Base-by-base conservation (phyloP, 2,888 invertebrate species). In the Pseudococcus longispinus region DNA sequence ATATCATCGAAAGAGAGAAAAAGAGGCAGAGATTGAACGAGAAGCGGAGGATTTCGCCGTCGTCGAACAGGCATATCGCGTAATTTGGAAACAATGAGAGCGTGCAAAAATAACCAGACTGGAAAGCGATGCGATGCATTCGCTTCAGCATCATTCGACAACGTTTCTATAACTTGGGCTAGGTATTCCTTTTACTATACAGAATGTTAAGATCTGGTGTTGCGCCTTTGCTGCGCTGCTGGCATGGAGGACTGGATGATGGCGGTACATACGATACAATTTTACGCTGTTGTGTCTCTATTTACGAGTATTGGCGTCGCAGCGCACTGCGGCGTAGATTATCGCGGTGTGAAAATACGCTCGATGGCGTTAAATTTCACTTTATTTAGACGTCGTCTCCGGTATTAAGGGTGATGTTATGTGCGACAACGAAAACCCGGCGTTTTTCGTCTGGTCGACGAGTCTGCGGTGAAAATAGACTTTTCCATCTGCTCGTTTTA, bases 71-170 rank as follows among this genome's bases (percentile, higher is more conserved):
- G 42, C 77, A 42, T 42, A 80, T 80, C 77, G 70, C 70, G 86
- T 86, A 80, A 80, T 80, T 77, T 46, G 70, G 46, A 29, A 86
- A 74, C 46, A 86, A 86, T 86, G 80, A 86, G 86, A 86, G 86
- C 86, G 86, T 86, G 86, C 86, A 86, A 86, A 55, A 86, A 80
- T 86, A 77, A 86, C 77, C 80, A 86, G 86, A 86, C 51, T 86
- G 86, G 86, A 86, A 86, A 86, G 51, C 51, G 74, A 32, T 74
- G 51, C 85, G 74, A 32, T 74, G 51, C 86, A 86, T 77, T 86
- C 46, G 86, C 77, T 77, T 46, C 86, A 85, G 85, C 85, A 80
- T 77, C 51, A 77, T 77, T 77, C 86, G 26, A 77, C 46, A 80
- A 77, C 84, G 51, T 44, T 86, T 86, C 86, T 77, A 86, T 32